Conservation (phyloP, 2,888 invertebrate species). For the Hirtodrosophila alboralis region DNA sequence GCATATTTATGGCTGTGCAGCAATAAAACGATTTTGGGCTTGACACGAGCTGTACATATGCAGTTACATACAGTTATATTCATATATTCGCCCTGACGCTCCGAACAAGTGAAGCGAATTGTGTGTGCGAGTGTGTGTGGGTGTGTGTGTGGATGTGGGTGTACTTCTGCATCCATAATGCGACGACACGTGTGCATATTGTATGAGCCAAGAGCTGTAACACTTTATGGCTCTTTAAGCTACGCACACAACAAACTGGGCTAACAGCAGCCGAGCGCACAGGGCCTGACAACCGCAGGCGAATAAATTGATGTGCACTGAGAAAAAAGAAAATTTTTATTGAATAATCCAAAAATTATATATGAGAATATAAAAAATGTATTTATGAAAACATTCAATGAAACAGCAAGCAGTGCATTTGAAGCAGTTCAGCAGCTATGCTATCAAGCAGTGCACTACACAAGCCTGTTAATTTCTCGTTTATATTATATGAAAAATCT, state of each 20-base stretch:
- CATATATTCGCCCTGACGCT: constrained; percentile 1
- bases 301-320: constrained; percentile 7
- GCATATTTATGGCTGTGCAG: constrained; percentile 41
- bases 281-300: neutral
- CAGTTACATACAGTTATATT: too few species aligned
- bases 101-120: constrained; percentile 9
- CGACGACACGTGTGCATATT: constrained; percentile 24
- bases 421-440: too few species aligned
- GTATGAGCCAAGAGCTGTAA: constrained; percentile 2
- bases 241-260: constrained; percentile 2
- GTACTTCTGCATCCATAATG: too few species aligned
- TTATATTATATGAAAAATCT: too few species aligned
- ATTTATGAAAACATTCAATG: too few species aligned
- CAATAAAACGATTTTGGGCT: constrained; percentile 46
- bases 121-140: neutral
- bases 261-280: neutral
- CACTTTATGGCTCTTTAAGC: constrained; percentile 23
- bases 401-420: too few species aligned
- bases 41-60: constrained; percentile 13
- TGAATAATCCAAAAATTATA: too few species aligned
- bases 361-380: too few species aligned
- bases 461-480: too few species aligned
- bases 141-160: neutral
- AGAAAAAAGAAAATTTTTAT: too few species aligned
- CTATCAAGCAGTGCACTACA: too few species aligned